Evolutionary conservation across 2,888 invertebrate genomes (phyloP).

Genomic region (Branchipolynoe longqiensis): DNA sequence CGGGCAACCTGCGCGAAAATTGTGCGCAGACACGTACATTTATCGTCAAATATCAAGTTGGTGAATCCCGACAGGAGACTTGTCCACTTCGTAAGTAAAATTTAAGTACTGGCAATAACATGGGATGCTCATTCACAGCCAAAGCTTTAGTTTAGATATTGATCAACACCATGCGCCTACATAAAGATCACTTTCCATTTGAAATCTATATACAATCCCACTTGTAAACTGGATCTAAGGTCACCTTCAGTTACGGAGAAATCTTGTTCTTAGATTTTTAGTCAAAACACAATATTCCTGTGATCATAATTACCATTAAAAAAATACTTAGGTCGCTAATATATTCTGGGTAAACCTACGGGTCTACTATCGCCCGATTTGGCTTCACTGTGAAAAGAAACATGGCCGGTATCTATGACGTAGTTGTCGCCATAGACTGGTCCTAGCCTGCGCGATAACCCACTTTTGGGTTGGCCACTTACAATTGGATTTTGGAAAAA

Average conservation of each 20-base stretch:
- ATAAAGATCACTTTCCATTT: conserved; percentile 53
- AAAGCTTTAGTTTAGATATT: conserved; percentile 15
- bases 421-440: conserved; percentile 56
- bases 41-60: conserved; percentile 57
- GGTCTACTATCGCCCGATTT: neutral
- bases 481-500: conserved; percentile 18
- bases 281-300: conserved; percentile 34
- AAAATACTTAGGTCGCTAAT: neutral
- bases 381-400: conserved; percentile 31
- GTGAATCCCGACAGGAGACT: conserved; percentile 55
- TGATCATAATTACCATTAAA: no score
- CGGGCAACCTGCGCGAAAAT: conserved; percentile 59
- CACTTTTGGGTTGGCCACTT: conserved; percentile 46
- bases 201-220: conserved; percentile 35
- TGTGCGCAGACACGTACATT: conserved; percentile 56
- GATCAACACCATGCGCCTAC: neutral
- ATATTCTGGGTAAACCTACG: neutral
- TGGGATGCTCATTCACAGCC: neutral
- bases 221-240: conserved; percentile 41
- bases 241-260: conserved; percentile 53
- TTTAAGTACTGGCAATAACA: conserved; percentile 34
- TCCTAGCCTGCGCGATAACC: conserved; percentile 50
- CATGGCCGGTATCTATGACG: conserved; percentile 58
- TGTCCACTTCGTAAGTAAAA: conserved; percentile 61
- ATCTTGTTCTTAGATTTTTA: conserved; percentile 43